Evolutionary conservation across 2,797 vertebrate species (phyloP), one percentile per base, ranked within the genome.

Genomic region (Phataginus tetradactyla): DNA sequence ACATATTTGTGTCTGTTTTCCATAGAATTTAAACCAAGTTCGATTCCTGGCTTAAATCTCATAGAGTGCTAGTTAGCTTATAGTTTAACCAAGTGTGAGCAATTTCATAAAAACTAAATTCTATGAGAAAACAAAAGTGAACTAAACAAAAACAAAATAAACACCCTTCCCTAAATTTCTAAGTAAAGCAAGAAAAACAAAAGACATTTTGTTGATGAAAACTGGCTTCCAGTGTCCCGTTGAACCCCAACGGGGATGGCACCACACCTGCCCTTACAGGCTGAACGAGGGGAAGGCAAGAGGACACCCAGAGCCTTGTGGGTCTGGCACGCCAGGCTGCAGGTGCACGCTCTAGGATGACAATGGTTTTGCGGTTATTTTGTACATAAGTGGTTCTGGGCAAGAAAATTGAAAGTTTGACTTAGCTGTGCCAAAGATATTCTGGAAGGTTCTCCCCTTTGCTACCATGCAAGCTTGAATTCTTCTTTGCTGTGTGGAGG

Each of bases 401-500:
- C 18, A 27, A 45, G 63, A 23, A 86, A 71, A 66, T 12, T 0
- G 9, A 45, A 45, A n/a, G 25, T 68, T 7, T 59, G 64, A 27
- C 15, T 57, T 63, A 10, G 23, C 21, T 69, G 18, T 53, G 45
- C 37, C 64, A 37, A 59, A 27, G 53, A 20, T 1, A 3, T 66
- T 66, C 53, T 13, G 59, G 27, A 15, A 0, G 0, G 4, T 29
- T 59, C 57, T 12, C 42, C 4, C 0, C 1, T 32, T 23, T 32
- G 25, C 25, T 29, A 4, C 13, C 59, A 7, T 3, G 5, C 5
- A 71, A 37, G 8, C 79, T 1, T 39, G 86, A 34, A 23, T 75
- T 25, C 55, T 7, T 11, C 27, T 18, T 64, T 37, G 21, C 71
- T 11, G 18, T 9, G 7, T 10, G 10, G 42, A 68, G 4, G 53